phyloP scores from a whole-genome alignment of 2,888 invertebrate genomes.

The Drosophila histrio region DNA sequence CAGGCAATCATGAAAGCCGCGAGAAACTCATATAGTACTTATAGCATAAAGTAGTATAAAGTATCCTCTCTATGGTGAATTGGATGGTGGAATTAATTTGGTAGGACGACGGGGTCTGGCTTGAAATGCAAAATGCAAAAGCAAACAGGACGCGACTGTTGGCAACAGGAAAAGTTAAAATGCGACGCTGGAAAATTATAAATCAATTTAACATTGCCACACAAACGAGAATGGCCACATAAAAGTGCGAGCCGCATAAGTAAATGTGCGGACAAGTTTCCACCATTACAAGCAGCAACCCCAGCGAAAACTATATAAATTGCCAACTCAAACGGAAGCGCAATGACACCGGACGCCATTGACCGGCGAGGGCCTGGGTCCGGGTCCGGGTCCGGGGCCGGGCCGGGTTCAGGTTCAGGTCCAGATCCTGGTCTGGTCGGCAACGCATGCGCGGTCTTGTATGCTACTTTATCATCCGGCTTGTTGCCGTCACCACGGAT shows the following conservation, averaged over 20 bases:
- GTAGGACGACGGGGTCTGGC: not conserved
- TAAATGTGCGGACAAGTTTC: conserved; percentile 70
- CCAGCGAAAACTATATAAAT: conserved; percentile 69
- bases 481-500: conserved; percentile 64
- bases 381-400: conserved; percentile 10
- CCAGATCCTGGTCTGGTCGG: not conserved
- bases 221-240: conserved; percentile 39
- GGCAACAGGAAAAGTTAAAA: conserved; percentile 73
- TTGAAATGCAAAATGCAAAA: conserved; percentile 21
- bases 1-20: conserved; percentile 32
- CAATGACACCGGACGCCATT: conserved; percentile 79
- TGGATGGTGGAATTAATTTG: conserved; percentile 43
- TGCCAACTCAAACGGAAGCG: conserved; percentile 77
- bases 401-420: not conserved
- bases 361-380: conserved; percentile 47
- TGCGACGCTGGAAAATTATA: conserved; percentile 71
- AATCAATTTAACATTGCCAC: conserved; percentile 71
- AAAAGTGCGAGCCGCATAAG: conserved; percentile 66
- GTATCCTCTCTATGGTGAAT: conserved; percentile 4
- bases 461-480: conserved; percentile 59
- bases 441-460: conserved; percentile 69
- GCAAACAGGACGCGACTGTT: conserved; percentile 55
- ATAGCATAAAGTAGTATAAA: conserved; percentile 16
- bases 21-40: conserved; percentile 24
- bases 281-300: conserved; percentile 46